A percentile compares a stretch with the other conserved stretches of the same genome.
Evolutionary conservation across 2,888 invertebrate species (phyloP).

Genomic region (Drosophila kuntzei): DNA sequence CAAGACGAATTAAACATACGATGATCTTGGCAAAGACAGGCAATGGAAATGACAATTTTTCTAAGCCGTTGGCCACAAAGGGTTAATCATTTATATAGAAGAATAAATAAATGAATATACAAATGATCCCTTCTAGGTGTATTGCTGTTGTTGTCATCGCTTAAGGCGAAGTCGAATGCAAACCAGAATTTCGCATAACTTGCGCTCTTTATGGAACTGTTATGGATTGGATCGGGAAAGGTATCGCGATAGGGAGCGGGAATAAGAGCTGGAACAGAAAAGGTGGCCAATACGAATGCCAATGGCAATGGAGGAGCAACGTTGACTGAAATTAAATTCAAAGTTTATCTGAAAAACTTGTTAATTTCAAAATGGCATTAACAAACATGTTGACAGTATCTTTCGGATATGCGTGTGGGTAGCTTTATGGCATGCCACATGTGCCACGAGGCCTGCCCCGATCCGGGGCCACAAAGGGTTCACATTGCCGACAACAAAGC

Average conservation of each 20-base stretch:
- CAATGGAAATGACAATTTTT: conserved; percentile 2
- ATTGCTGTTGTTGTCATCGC: neutral
- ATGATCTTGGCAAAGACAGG: conserved; percentile 29
- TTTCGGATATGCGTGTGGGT: conserved; percentile 43
- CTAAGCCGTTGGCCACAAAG: conserved; percentile 11
- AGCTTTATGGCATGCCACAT: conserved; percentile 34
- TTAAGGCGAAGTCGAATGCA: neutral
- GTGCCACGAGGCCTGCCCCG: conserved; percentile 9
- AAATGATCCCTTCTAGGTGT: conserved; percentile 8
- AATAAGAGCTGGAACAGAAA: neutral
- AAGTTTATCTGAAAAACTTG: conserved; percentile 82
- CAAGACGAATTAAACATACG: conserved; percentile 19
- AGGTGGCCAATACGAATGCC: conserved; percentile 17
- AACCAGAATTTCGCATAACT: conserved; percentile 55
- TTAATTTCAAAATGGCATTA: conserved; percentile 78
- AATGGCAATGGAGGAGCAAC: conserved; percentile 1
- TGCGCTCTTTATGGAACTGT: conserved; percentile 46
- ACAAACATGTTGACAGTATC: conserved; percentile 80
- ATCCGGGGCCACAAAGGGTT: conserved; percentile 39
- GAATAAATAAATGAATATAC: conserved; percentile 2
- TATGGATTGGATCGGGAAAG: conserved; percentile 4
- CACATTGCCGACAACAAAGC: conserved; percentile 40
- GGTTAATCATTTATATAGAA: conserved; percentile 19
- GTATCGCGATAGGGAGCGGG: neutral
- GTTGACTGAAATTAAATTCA: conserved; percentile 73